phyloP scores from a whole-genome alignment of 2,113 vertebrate genomes.

The Sinocyclocheilus grahami region DNA sequence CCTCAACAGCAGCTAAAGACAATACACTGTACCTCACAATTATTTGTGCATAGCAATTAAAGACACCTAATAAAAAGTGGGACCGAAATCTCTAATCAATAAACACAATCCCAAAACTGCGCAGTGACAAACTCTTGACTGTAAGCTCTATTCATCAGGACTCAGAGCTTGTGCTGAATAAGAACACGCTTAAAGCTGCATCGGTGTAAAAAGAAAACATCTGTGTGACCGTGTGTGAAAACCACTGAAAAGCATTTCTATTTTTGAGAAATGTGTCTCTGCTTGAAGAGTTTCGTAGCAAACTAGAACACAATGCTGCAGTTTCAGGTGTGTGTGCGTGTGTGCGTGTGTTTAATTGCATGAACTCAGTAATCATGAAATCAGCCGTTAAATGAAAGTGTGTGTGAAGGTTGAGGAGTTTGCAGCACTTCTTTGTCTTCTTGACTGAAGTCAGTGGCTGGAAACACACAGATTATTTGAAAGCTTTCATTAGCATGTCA shows the following conservation, averaged over 20 bases:
- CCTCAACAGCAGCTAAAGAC: neutral
- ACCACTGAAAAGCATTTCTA: neutral
- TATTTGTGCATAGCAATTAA: neutral
- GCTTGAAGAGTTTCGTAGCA: neutral
- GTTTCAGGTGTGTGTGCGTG: neutral
- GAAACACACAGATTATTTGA: constrained; percentile 27
- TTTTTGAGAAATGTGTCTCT: neutral
- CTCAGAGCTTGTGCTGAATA: neutral
- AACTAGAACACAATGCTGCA: neutral
- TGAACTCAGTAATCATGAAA: neutral
- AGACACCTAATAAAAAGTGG: neutral
- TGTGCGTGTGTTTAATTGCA: neutral
- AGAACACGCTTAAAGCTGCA: neutral
- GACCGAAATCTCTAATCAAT: neutral
- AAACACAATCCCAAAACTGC: neutral
- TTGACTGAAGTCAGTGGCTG: constrained; percentile 17
- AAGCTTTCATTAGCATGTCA: constrained; percentile 43
- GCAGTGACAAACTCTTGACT: neutral
- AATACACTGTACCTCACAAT: neutral
- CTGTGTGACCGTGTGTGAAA: neutral
- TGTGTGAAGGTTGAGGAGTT: neutral
- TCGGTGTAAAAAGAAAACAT: neutral
- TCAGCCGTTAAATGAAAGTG: neutral
- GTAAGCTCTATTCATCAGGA: neutral
- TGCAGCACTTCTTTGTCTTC: constrained; percentile 18